A percentile compares a stretch with the other conserved stretches of the same genome.
Conservation (phyloP, 1,140 invertebrate species). For the Panagrolaimus sp. region DNA sequence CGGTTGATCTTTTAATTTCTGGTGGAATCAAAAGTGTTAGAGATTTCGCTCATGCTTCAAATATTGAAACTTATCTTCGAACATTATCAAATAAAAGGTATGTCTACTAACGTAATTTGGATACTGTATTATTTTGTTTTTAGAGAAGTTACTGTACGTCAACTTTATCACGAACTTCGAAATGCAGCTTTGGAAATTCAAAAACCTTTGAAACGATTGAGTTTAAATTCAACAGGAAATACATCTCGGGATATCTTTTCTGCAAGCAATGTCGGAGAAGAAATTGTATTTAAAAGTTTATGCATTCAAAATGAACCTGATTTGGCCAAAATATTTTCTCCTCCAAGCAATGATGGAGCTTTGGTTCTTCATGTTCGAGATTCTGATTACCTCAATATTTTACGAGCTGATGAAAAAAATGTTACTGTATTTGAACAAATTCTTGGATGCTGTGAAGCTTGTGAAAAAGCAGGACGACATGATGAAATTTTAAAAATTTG, state of each 20-base stretch:
- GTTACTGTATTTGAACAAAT: too few relatives aligned
- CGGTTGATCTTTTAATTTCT: background rate
- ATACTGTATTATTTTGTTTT: background rate
- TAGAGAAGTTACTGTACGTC: background rate
- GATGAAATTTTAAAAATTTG: too few relatives aligned
- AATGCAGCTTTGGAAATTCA: background rate
- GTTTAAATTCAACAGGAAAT: background rate
- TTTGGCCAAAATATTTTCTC: background rate
- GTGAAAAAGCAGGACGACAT: too few relatives aligned
- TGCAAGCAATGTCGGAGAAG: background rate
- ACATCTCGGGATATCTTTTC: conserved; percentile 2
- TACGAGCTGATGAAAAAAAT: background rate
- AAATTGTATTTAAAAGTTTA: background rate
- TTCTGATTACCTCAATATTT: background rate
- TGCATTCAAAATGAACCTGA: background rate
- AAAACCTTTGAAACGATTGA: too few relatives aligned
- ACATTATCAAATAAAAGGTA: background rate
- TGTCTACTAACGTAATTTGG: background rate
- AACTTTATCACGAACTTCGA: background rate
- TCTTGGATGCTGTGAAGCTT: too few relatives aligned
- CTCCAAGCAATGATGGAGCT: background rate
- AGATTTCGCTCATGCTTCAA: background rate
- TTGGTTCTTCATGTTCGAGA: background rate
- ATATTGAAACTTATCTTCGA: background rate
- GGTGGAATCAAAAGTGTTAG: background rate